These are phyloP conservation scores for Darevskia nairensis DNA, from an alignment of 2,797 vertebrate species.

Conservation along the genomic window DNA sequence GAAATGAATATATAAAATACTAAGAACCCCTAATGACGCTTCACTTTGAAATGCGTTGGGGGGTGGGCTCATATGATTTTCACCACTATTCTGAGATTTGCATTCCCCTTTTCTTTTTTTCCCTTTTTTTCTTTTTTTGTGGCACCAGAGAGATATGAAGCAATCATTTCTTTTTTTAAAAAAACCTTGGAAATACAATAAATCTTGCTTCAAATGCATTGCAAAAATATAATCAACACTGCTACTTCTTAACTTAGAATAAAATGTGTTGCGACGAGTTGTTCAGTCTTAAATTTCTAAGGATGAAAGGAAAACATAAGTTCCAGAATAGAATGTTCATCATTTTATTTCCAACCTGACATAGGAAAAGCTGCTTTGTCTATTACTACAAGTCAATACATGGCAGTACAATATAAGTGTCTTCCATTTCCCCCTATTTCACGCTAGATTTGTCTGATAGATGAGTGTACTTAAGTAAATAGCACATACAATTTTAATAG, in stretches of 20 bases:
- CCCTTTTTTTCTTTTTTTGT: neutral
- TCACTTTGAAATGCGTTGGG: conserved; percentile 7
- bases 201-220: conserved; percentile 4
- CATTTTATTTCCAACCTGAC: conserved; percentile 61
- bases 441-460: conserved; percentile 79
- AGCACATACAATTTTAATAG: conserved; percentile 78
- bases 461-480: conserved; percentile 80
- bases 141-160: neutral
- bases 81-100: conserved; percentile 1
- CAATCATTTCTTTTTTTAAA: neutral
- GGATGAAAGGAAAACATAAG: conserved; percentile 64
- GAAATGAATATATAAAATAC: neutral
- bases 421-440: conserved; percentile 78
- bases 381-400: conserved; percentile 67
- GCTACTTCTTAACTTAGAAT: neutral
- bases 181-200: neutral
- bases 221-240: conserved; percentile 11
- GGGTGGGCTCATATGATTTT: neutral
- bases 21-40: neutral
- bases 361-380: conserved; percentile 67
- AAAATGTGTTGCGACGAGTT: conserved; percentile 49
- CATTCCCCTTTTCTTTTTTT: neutral
- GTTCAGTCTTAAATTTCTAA: conserved; percentile 49
- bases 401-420: conserved; percentile 68
- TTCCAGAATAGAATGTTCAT: conserved; percentile 67